Evolutionary conservation across 2,113 vertebrate genomes (phyloP).

Genomic region (Apistogramma diplotaenia): DNA sequence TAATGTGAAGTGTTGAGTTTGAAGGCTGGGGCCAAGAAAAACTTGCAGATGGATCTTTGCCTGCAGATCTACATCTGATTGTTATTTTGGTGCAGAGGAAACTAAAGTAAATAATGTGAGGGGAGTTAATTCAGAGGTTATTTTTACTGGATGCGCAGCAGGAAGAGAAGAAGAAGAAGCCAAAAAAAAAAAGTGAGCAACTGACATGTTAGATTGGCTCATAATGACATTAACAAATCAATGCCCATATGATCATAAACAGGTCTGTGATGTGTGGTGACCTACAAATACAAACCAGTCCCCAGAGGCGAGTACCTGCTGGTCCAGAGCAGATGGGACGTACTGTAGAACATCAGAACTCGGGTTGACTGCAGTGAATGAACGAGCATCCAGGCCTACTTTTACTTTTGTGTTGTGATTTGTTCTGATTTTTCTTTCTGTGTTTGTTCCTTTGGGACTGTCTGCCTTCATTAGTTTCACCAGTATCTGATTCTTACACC

Average conservation of each 20-base stretch:
- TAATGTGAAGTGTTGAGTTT: neutral
- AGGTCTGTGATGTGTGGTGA: neutral
- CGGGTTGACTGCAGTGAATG: no score
- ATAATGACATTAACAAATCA: neutral
- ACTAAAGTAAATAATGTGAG: neutral
- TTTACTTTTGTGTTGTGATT: neutral
- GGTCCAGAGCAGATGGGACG: neutral
- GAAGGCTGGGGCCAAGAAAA: neutral
- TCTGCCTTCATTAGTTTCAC: neutral
- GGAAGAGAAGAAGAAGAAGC: neutral
- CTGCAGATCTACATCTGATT: neutral
- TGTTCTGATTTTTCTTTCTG: no score
- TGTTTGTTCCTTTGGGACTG: neutral
- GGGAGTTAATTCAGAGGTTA: neutral
- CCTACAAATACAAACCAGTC: neutral
- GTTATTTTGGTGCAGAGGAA: slow-evolving; percentile 14
- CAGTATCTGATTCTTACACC: fast-evolving
- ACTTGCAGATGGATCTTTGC: neutral
- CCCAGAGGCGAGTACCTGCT: neutral
- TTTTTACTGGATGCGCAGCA: slow-evolving; percentile 3
- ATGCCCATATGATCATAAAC: neutral
- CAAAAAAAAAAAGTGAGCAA: neutral
- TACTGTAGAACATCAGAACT: neutral
- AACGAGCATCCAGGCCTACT: no score
- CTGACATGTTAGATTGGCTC: neutral